Percentiles rank a stretch among this genome's conserved stretches.
phyloP scores from a whole-genome alignment of 1,140 invertebrate species.

The Papilio helenus region DNA sequence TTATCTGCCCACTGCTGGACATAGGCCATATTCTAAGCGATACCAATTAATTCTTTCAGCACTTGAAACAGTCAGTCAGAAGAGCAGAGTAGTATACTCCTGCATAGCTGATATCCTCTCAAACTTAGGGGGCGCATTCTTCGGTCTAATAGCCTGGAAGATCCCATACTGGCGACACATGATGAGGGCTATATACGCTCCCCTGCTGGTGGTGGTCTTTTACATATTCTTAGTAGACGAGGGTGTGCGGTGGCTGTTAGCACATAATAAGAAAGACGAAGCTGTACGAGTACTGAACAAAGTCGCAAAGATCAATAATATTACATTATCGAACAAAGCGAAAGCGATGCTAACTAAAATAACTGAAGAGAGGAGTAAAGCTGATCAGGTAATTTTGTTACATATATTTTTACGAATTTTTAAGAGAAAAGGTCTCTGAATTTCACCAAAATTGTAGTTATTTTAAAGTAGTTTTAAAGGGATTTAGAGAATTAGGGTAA shows the following conservation, averaged over 20 bases:
- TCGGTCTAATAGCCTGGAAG: constrained; percentile 88
- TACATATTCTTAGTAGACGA: constrained; percentile 86
- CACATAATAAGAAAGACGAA: constrained; percentile 87
- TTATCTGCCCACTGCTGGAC: no score
- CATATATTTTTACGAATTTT: neutral
- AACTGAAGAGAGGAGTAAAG: constrained; percentile 55
- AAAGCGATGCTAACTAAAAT: constrained; percentile 78
- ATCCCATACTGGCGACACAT: constrained; percentile 88
- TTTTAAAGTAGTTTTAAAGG: neutral
- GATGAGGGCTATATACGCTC: constrained; percentile 86
- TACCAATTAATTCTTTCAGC: constrained; percentile 54
- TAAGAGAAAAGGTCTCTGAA: no score
- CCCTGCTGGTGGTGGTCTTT: constrained; percentile 86
- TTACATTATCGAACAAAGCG: constrained; percentile 83
- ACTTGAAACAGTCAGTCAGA: constrained; percentile 73
- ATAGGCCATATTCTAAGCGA: no score
- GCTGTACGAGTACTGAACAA: constrained; percentile 85
- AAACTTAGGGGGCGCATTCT: constrained; percentile 85
- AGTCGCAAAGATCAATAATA: constrained; percentile 88
- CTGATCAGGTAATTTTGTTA: constrained; percentile 52
- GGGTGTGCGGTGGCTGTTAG: constrained; percentile 89
- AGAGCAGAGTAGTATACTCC: constrained; percentile 69
- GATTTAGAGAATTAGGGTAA: neutral
- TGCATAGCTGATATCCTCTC: constrained; percentile 69
- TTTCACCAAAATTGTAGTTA: neutral